These are phyloP conservation scores for Torymus texanus DNA, from an alignment of 2,888 invertebrate species.

Conservation along the genomic window DNA sequence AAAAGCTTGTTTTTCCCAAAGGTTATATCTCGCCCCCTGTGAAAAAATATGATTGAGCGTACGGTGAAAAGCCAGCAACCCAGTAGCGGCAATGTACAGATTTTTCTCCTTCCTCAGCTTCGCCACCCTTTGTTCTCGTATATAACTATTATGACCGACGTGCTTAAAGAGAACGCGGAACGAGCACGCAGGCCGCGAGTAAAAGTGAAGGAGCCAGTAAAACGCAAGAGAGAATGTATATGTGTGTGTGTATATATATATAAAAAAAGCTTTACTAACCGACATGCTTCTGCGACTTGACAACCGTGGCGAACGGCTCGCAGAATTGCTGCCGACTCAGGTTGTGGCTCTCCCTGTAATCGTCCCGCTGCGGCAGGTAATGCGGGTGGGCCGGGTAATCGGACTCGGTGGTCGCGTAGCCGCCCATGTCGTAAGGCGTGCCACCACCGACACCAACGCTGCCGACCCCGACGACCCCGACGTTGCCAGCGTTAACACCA, in stretches of 20 bases:
- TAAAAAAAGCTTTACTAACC: constrained; percentile 79
- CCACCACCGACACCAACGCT: constrained; percentile 81
- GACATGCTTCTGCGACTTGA: constrained; percentile 88
- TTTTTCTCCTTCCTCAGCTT: constrained; percentile 10
- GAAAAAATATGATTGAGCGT: no score
- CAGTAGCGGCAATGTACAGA: not conserved
- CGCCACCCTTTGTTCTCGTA: constrained; percentile 12
- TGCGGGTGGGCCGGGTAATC: constrained; percentile 92
- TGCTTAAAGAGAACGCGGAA: not conserved
- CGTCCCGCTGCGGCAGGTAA: constrained; percentile 82
- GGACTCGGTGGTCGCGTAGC: constrained; percentile 85
- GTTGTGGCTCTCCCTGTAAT: constrained; percentile 87
- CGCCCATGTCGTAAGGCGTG: constrained; percentile 86
- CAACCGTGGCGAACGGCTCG: constrained; percentile 92
- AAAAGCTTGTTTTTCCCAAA: no score
- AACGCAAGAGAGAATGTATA: not conserved
- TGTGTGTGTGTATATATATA: not conserved
- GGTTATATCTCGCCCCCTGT: no score
- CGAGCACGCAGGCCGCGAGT: not conserved
- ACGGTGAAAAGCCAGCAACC: constrained; percentile 15
- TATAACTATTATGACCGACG: constrained; percentile 30
- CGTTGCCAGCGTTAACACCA: constrained; percentile 86
- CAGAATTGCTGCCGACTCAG: constrained; percentile 91
- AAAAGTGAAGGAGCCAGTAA: not conserved
- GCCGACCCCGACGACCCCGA: constrained; percentile 79